phyloP scores from a whole-genome alignment of 2,113 vertebrate species.

The Leiothrix lutea region DNA sequence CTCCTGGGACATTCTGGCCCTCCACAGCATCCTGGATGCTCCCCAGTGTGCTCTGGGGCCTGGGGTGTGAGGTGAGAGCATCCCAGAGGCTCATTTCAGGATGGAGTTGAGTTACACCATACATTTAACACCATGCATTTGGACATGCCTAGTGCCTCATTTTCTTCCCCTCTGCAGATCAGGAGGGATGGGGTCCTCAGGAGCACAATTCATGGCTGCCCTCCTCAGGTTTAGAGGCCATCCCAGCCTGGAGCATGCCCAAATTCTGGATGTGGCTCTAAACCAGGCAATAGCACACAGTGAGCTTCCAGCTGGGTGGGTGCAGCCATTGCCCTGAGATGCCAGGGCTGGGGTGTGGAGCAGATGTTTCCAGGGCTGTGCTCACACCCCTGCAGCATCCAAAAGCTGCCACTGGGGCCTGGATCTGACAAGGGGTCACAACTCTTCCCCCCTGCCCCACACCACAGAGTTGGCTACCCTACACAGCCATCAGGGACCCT shows the following conservation, averaged over 20 bases:
- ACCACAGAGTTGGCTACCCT: background rate
- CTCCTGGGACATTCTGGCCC: background rate
- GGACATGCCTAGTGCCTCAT: background rate
- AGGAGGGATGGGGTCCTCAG: background rate
- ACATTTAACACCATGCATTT: fast-evolving
- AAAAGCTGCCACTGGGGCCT: background rate
- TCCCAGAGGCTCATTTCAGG: background rate
- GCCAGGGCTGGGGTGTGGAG: background rate
- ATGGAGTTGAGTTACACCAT: too few species aligned
- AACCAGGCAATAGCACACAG: fast-evolving
- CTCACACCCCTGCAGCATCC: background rate
- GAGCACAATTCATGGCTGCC: fast-evolving
- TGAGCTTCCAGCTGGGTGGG: background rate
- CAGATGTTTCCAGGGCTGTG: background rate
- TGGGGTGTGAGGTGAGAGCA: background rate
- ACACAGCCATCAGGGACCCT: background rate
- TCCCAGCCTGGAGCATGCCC: fast-evolving
- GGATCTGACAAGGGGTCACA: background rate
- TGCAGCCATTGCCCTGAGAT: fast-evolving
- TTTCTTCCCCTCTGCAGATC: background rate
- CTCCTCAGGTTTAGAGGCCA: background rate
- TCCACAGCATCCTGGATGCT: background rate
- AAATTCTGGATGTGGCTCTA: background rate
- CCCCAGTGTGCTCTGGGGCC: background rate
- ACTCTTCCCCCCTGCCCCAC: background rate